These are phyloP conservation scores for Ginglymostoma cirratum DNA, from an alignment of 2,113 vertebrate species.

Conservation along the genomic window DNA sequence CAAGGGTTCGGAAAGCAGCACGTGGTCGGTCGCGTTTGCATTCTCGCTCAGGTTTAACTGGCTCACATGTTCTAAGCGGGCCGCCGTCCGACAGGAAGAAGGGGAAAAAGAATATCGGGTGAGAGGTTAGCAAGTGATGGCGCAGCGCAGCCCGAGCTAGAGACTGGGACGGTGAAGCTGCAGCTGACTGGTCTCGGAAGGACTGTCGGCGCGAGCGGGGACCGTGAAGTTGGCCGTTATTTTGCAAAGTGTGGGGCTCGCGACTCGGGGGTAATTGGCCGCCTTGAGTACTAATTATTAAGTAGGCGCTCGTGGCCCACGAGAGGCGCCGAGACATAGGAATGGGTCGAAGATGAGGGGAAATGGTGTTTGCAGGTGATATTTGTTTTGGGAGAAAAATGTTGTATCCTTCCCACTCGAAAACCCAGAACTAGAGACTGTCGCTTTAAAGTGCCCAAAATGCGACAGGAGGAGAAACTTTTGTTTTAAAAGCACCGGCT, in stretches of 20 bases:
- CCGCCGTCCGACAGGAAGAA: background rate
- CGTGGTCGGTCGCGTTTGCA: background rate
- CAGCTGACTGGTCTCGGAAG: background rate
- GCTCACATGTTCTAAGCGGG: background rate
- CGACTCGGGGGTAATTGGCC: background rate
- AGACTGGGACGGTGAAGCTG: background rate
- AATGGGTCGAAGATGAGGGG: no score
- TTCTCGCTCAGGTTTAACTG: background rate
- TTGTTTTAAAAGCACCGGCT: no score
- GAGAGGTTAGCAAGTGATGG: background rate
- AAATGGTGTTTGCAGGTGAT: no score
- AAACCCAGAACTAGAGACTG: no score
- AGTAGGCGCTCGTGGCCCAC: background rate
- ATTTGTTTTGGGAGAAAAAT: no score
- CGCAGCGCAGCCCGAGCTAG: background rate
- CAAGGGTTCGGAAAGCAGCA: no score
- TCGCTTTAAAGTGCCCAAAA: no score
- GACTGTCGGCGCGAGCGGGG: background rate
- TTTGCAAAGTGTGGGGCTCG: background rate
- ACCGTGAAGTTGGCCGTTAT: background rate
- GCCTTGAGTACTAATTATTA: background rate
- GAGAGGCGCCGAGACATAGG: no score
- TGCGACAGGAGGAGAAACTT: no score
- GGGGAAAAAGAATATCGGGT: background rate
- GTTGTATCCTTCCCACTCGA: no score